phyloP scores from a whole-genome alignment of 2,888 invertebrate species.

The Euclidia mi region DNA sequence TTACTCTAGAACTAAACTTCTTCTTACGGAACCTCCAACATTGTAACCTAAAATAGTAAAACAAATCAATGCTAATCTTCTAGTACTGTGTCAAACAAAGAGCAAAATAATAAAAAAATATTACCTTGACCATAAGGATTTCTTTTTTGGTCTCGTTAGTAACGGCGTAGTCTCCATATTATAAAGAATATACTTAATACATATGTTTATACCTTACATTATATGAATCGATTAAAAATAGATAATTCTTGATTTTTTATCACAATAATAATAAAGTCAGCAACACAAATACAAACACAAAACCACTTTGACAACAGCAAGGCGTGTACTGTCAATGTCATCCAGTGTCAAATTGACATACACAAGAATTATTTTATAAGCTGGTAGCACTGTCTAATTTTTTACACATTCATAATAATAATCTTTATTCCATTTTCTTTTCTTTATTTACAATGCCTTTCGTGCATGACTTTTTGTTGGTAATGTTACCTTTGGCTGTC shows the following conservation, averaged over 20 bases:
- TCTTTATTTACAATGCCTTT: too few relatives aligned
- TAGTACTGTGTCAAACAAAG: constrained; percentile 55
- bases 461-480: too few relatives aligned
- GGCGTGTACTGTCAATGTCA: constrained; percentile 39
- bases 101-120: constrained; percentile 36
- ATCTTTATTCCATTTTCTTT: too few relatives aligned
- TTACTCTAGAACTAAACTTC: constrained; percentile 94
- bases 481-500: too few relatives aligned
- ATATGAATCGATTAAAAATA: constrained; percentile 20
- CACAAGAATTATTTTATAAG: neutral
- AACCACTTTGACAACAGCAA: constrained; percentile 33
- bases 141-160: constrained; percentile 77
- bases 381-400: neutral
- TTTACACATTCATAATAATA: too few relatives aligned
- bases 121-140: constrained; percentile 87
- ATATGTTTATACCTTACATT: constrained; percentile 35
- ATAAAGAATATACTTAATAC: constrained; percentile 25
- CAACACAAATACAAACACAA: constrained; percentile 44
- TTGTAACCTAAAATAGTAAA: constrained; percentile 91
- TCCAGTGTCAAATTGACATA: constrained; percentile 1
- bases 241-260: constrained; percentile 22
- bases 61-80: constrained; percentile 33
- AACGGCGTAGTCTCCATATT: constrained; percentile 86
- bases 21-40: constrained; percentile 93
- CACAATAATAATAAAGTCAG: constrained; percentile 18